Percentiles rank a stretch among this genome's conserved stretches.
These are phyloP conservation scores for Catostylus mosaicus DNA, from an alignment of 30 jellyfish, hydroid and myxozoan genomes.

Conservation along the genomic window DNA sequence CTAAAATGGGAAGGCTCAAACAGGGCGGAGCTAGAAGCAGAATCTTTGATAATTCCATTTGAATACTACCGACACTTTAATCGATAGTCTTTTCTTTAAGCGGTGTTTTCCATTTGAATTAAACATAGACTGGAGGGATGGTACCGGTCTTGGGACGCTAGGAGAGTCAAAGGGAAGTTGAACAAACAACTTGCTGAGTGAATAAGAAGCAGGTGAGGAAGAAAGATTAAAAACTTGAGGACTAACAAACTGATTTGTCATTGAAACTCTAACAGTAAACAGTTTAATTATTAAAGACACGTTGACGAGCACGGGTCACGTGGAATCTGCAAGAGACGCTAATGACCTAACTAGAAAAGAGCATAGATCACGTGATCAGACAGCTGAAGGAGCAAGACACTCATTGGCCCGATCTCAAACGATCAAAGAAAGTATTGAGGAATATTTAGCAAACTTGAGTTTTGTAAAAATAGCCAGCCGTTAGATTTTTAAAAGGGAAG, in stretches of 20 bases:
- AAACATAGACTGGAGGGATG: neutral
- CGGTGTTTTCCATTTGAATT: neutral
- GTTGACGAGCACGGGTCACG: neutral
- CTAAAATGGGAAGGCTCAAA: too few species aligned
- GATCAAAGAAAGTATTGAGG: too few species aligned
- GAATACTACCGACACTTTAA: neutral
- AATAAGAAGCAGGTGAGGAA: conserved; percentile 29
- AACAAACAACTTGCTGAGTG: conserved; percentile 11
- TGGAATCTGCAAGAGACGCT: neutral
- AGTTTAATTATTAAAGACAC: conserved; percentile 25
- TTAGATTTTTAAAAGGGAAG: too few species aligned
- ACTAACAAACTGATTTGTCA: conserved; percentile 1
- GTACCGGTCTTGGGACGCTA: neutral
- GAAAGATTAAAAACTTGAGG: neutral
- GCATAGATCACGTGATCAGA: too few species aligned
- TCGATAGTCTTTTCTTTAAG: neutral
- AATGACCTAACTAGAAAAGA: too few species aligned
- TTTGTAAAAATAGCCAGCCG: too few species aligned
- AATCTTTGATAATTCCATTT: neutral
- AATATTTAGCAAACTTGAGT: too few species aligned
- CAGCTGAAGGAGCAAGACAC: too few species aligned
- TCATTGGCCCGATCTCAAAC: too few species aligned
- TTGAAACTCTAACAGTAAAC: conserved; percentile 22
- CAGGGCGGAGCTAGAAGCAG: too few species aligned
- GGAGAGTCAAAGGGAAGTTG: neutral